Conservation (phyloP, 2,113 vertebrate species). For the Spilogale gracilis region DNA sequence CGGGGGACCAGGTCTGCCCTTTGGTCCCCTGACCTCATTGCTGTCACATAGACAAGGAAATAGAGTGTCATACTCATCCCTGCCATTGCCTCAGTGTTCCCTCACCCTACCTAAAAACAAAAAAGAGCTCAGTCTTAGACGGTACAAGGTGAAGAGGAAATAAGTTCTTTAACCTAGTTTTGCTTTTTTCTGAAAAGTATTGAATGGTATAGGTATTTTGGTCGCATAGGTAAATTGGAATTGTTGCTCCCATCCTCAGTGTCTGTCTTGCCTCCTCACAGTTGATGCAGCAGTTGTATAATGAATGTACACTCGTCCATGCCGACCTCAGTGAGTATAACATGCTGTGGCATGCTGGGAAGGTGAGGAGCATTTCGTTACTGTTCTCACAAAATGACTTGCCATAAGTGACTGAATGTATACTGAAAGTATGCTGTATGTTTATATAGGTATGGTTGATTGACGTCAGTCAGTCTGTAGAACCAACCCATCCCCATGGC, state of each 20-base stretch:
- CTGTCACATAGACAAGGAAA: not conserved
- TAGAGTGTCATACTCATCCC: not conserved
- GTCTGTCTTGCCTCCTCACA: constrained; percentile 77
- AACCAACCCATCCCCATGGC: constrained; percentile 96
- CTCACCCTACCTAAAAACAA: not conserved
- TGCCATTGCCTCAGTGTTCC: not conserved
- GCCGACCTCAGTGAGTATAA: constrained; percentile 99
- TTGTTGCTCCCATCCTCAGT: not conserved
- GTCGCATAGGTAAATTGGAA: not conserved
- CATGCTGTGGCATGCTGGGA: constrained; percentile 96
- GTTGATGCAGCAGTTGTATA: constrained; percentile 96
- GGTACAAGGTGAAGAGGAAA: not conserved
- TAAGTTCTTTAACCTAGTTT: not conserved
- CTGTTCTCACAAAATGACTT: not conserved
- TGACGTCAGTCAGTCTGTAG: constrained; percentile 98
- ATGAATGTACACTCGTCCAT: constrained; percentile 95
- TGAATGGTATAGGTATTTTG: not conserved
- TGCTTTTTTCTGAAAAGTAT: not conserved
- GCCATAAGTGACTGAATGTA: not conserved
- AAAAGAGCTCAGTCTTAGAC: not conserved
- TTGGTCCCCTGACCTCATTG: not conserved
- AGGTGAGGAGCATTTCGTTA: constrained; percentile 84
- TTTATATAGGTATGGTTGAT: constrained; percentile 95
- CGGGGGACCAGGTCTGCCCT: not conserved
- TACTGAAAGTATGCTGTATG: not conserved